Percentiles rank a stretch among this genome's conserved stretches.
phyloP scores from a whole-genome alignment of 2,888 invertebrate species.

The Abrostola tripartita region DNA sequence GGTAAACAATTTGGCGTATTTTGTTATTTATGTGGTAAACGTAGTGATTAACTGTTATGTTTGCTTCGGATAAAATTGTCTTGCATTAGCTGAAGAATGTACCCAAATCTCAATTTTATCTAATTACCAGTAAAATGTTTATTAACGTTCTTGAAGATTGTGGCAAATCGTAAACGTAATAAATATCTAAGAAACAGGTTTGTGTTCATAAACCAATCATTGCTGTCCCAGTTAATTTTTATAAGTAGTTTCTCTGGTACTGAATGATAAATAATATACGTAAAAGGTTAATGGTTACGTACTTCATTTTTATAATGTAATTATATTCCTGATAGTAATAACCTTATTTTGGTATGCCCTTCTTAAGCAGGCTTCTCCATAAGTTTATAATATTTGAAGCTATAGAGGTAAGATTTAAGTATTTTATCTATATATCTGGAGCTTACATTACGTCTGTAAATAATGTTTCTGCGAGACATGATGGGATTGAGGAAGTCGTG shows the following conservation, averaged over 20 bases:
- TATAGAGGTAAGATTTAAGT: neutral
- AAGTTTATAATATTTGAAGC: slow-evolving; percentile 8
- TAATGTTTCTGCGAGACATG: slow-evolving; percentile 6
- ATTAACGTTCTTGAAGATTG: too few species aligned
- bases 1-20: slow-evolving; percentile 79
- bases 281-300: slow-evolving; percentile 13
- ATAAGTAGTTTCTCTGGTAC: neutral
- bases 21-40: slow-evolving; percentile 79
- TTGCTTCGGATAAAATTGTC: slow-evolving; percentile 70
- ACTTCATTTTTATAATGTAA: slow-evolving; percentile 6
- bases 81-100: slow-evolving; percentile 62
- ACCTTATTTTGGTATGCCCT: neutral
- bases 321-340: neutral
- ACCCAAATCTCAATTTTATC: slow-evolving; percentile 7
- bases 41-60: slow-evolving; percentile 81
- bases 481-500: slow-evolving; percentile 14
- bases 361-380: neutral
- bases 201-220: neutral
- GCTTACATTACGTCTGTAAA: slow-evolving; percentile 1
- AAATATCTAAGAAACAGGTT: neutral
- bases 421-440: neutral
- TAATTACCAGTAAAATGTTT: neutral
- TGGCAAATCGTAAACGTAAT: too few species aligned
- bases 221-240: neutral
- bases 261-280: slow-evolving; percentile 8